Evolutionary conservation across 2,113 vertebrate genomes (phyloP), one percentile per base, ranked within the genome.

Genomic region (Stercorarius parasiticus): DNA sequence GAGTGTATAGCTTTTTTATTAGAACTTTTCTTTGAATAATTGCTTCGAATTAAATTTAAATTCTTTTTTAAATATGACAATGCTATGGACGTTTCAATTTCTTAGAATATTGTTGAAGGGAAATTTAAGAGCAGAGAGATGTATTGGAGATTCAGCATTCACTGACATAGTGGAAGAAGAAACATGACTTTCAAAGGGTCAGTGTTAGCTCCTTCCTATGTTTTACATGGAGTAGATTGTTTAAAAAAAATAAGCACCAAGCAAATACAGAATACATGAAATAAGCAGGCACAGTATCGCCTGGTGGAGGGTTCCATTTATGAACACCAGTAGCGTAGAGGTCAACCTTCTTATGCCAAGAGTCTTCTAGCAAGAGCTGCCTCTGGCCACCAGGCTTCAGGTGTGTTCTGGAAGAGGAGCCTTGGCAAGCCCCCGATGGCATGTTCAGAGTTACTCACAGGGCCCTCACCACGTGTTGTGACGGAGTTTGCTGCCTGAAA

Each of bases 11-110:
- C 59, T 86, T 94, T 87, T 95, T 90, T 74, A 88, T 85, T 88
- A 85, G 56, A 90, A 82, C 82, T 97, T 93, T 95, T 90, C 59
- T 90, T 92, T 92, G 82, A 95, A 88, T 90, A 95, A 95, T 87
- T 88, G 86, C 58, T 95, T 88, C 43, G 86, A 92, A 91, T 95
- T 85, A 85, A 74, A 90, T 53, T 87, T 26, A 74, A 81, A 21
- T 58, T 85, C 6, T 53, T 70, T 81, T 78, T 84, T 13, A 86
- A 66, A 85, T 88, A 82, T 0, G 2, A 72, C 45, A 93, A 30
- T 69, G n/a, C 22, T 80, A 40, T 13, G 27, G 62, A 85, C 66
- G 77, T 93, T 92, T 92, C 62, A 43, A 19, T 93, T 93, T 95
- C 74, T 85, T 56, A 93, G 74, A 90, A 76, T 72, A 29, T 15